Base-by-base conservation (phyloP, 2,113 vertebrate genomes). In the Excalfactoria chinensis region DNA sequence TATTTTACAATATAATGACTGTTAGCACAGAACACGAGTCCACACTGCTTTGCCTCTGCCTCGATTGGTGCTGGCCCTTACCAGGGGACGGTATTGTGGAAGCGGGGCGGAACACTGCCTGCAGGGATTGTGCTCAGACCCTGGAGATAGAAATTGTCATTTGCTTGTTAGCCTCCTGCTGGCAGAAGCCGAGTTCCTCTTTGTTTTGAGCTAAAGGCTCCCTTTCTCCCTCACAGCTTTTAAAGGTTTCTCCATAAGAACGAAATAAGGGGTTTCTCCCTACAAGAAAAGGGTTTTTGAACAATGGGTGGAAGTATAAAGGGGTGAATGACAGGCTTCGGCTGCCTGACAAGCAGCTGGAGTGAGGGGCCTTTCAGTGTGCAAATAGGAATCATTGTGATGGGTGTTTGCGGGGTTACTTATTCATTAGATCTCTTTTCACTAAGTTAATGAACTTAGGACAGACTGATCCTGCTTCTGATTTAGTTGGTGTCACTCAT, bases 401-500 rank as follows among this genome's bases (percentile, higher is more conserved):
- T 26, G 69, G 28, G 43, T 86, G 37, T 97, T 95, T 84, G 84
- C 76, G 70, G 84, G 94, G 93, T 89, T 88, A 86, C 86, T 92
- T 95, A 93, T 86, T 97, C 87, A 91, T 97, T 97, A 96, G 92
- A 77, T 97, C 76, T 77, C 90, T 94, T 96, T 97, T 96, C 82
- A 93, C 79, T 55, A 60, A 46, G 60, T 96, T 97, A 97, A 96
- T 96, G 95, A 96, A 97, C 96, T 97, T 96, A 96, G 91, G 91
- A 59, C 30, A 93, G 43, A 12, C 73, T 84, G 90, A 94, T 94
- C 68, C 87, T 92, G 73, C 83, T 93, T 91, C 82, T 83, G 75
- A 90, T 96, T 95, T 85, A 83, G 69, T 60, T 72, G 70, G 30
- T 93, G 88, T 89, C 87, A 92, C 67, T 93, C 92, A 93, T 59